Evolutionary conservation across 2,113 vertebrate species (phyloP).

Genomic region (Campylomormyrus numenius): DNA sequence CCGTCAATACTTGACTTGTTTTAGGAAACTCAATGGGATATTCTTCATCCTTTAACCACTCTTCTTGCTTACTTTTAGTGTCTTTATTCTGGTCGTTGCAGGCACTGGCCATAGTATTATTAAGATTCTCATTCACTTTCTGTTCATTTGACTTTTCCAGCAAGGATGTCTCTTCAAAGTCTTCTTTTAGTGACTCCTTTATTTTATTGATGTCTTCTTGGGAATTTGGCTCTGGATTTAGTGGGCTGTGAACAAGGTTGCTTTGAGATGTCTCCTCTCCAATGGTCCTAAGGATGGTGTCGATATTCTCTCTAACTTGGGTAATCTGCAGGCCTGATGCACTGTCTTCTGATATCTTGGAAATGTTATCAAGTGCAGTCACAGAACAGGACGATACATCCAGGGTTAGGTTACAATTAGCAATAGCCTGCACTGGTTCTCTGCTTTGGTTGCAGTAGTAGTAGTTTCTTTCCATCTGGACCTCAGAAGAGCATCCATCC

Average conservation of each 20-base stretch:
- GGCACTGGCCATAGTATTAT: slow-evolving; percentile 35
- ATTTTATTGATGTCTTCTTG: slow-evolving; percentile 76
- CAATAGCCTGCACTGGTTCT: slow-evolving; percentile 73
- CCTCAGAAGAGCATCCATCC: slow-evolving; percentile 84
- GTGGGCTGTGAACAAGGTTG: slow-evolving; percentile 68
- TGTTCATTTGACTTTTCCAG: slow-evolving; percentile 51
- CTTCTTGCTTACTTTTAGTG: slow-evolving; percentile 45
- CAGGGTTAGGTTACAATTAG: slow-evolving; percentile 74
- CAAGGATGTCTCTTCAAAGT: slow-evolving; percentile 69
- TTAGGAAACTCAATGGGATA: slow-evolving; percentile 47
- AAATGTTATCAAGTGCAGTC: slow-evolving; percentile 84
- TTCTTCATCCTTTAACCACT: slow-evolving; percentile 60
- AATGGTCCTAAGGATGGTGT: slow-evolving; percentile 67
- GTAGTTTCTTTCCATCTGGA: slow-evolving; percentile 82
- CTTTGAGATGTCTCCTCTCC: slow-evolving; percentile 74
- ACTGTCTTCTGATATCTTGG: slow-evolving; percentile 84
- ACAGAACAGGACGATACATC: slow-evolving; percentile 89
- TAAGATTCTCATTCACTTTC: slow-evolving; percentile 30
- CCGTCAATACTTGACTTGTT: slow-evolving; percentile 43
- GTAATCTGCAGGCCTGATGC: slow-evolving; percentile 73
- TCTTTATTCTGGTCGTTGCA: slow-evolving; percentile 31
- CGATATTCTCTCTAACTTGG: slow-evolving; percentile 70
- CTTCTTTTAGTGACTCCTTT: slow-evolving; percentile 78
- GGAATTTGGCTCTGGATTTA: slow-evolving; percentile 83
- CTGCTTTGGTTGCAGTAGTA: slow-evolving; percentile 82